Evolutionary conservation across 2,888 invertebrate genomes (phyloP), one percentile per base, ranked within the genome.

Genomic region (Epiperipatus broadwayi): DNA sequence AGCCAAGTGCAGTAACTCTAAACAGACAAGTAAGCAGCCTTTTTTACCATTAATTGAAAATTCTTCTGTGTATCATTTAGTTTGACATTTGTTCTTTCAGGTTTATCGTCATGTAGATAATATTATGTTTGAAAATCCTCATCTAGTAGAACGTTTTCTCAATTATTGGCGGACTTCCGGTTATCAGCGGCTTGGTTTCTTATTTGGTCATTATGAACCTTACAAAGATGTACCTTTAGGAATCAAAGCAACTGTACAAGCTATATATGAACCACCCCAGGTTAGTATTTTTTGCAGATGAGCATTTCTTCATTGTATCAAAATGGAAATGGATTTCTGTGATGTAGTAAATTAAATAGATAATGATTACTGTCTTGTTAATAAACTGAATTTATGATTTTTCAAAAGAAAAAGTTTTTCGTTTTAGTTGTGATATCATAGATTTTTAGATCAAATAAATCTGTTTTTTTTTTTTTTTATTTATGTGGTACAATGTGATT

Each of bases 261-360:
- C 85, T 39, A 87, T 99, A 49, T 97, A 97, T 64, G 97, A 97
- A 65, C 97, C 97, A 36, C 85, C 93, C 32, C 97, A 97, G 69
- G 70, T 71, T 44, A 31, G 5, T 10, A n/a, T n/a, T n/a, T n/a
- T n/a, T n/a, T n/a, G n/a, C n/a, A n/a, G n/a, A n/a, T n/a, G n/a
- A 42, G 14, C 8, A 35, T 5, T 39, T 43, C 19, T 16, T 7
- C n/a, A 14, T 34, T 34, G 35, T 25, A n/a, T n/a, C n/a, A n/a
- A n/a, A n/a, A n/a, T n/a, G n/a, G n/a, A n/a, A n/a, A n/a, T n/a
- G n/a, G n/a, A n/a, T n/a, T n/a, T n/a, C n/a, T n/a, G n/a, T n/a
- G n/a, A n/a, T n/a, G n/a, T n/a, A n/a, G n/a, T n/a, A 33, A 31
- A 31, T 12, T 31, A 14, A 31, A 31, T n/a, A n/a, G n/a, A n/a